phyloP scores from a whole-genome alignment of 2,113 vertebrate genomes.

The Pteronura brasiliensis region DNA sequence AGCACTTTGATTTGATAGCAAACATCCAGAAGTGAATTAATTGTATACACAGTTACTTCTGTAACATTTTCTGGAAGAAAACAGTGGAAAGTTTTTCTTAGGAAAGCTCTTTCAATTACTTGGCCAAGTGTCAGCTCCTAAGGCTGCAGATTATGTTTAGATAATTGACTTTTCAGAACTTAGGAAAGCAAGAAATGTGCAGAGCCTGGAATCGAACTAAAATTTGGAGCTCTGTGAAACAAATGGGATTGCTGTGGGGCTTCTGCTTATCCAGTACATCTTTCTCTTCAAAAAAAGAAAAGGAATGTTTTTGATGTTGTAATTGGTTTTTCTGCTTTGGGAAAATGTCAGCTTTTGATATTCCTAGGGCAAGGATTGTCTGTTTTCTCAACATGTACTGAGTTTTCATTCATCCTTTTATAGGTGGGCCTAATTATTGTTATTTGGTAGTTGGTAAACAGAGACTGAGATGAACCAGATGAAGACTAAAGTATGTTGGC shows the following conservation, averaged over 20 bases:
- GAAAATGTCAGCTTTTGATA: not conserved
- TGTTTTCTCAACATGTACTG: not conserved
- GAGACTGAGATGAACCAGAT: not conserved
- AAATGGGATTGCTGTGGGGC: not conserved
- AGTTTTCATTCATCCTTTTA: constrained; percentile 21
- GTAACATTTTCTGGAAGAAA: constrained; percentile 2
- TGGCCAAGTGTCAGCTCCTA: not conserved
- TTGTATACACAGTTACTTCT: not conserved
- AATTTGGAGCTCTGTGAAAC: not conserved
- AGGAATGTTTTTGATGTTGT: constrained; percentile 25
- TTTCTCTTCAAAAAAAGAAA: not conserved
- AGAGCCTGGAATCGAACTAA: constrained; percentile 26
- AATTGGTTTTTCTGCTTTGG: constrained; percentile 38
- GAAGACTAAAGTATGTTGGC: not conserved
- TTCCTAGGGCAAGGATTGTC: not conserved
- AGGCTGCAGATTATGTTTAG: not conserved
- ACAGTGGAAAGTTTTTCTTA: constrained; percentile 24
- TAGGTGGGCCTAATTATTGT: constrained; percentile 1
- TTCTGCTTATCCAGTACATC: not conserved
- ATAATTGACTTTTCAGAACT: constrained; percentile 48
- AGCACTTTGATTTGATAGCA: not conserved
- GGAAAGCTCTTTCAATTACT: constrained; percentile 35
- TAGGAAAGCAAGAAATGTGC: constrained; percentile 2
- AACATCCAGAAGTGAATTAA: not conserved
- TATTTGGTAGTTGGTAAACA: constrained; percentile 23